A percentile compares a stretch with the other conserved stretches of the same genome.
phyloP scores from a whole-genome alignment of 2,888 invertebrate species.

The Hemaris fuciformis region DNA sequence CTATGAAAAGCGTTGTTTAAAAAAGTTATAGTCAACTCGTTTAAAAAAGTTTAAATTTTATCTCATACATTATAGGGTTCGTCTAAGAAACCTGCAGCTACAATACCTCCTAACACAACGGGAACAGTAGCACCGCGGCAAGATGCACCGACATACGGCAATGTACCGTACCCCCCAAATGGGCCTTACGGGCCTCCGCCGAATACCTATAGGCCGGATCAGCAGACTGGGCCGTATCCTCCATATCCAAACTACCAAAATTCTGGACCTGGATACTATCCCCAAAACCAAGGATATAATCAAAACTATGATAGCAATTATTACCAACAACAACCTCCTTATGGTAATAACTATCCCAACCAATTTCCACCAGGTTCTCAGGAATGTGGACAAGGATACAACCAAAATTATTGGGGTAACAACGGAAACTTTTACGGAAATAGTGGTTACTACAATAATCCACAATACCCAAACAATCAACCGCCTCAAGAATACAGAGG shows the following conservation, averaged over 20 bases:
- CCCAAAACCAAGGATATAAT: slow-evolving; percentile 74
- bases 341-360: slow-evolving; percentile 66
- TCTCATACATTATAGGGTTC: slow-evolving; percentile 49
- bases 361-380: slow-evolving; percentile 64
- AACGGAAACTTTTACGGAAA: slow-evolving; percentile 68
- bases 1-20: not conserved
- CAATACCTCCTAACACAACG: slow-evolving; percentile 72
- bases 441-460: slow-evolving; percentile 66
- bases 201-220: slow-evolving; percentile 54
- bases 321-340: slow-evolving; percentile 65
- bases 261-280: slow-evolving; percentile 62
- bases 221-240: slow-evolving; percentile 61
- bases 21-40: not conserved
- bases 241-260: slow-evolving; percentile 70
- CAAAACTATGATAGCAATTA: slow-evolving; percentile 69
- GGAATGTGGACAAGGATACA: slow-evolving; percentile 56
- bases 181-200: slow-evolving; percentile 58
- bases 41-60: not conserved
- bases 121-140: slow-evolving; percentile 42
- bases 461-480: slow-evolving; percentile 63
- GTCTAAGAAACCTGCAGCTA: slow-evolving; percentile 75
- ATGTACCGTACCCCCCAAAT: slow-evolving; percentile 56
- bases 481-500: slow-evolving; percentile 56
- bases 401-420: slow-evolving; percentile 72
- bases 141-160: slow-evolving; percentile 49